Evolutionary conservation across 2,113 vertebrate genomes (phyloP).

Genomic region (Pleuronectes platessa): DNA sequence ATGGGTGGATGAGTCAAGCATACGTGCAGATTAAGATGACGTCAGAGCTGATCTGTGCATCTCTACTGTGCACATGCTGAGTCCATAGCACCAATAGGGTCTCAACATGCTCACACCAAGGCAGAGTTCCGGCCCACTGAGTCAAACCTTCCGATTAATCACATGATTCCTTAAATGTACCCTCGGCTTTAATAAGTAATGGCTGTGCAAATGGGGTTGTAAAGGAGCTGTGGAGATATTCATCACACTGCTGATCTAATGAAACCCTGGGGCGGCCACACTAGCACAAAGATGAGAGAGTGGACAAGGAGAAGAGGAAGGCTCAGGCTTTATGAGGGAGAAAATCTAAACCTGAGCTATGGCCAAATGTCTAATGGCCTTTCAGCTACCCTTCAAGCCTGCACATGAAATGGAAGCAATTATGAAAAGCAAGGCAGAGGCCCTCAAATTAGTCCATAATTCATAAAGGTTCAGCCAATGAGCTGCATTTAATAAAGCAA

Average conservation of each 20-base stretch:
- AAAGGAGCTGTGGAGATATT: conserved; percentile 53
- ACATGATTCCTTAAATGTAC: conserved; percentile 12
- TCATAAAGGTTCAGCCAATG: conserved; percentile 48
- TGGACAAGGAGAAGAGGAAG: conserved; percentile 1
- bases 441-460: conserved; percentile 61
- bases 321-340: conserved; percentile 59
- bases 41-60: too few species aligned
- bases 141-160: conserved; percentile 6
- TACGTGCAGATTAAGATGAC: too few species aligned
- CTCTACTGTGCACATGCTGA: too few species aligned
- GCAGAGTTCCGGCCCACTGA: not conserved
- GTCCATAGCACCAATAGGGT: not conserved
- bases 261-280: conserved; percentile 64
- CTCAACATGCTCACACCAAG: not conserved
- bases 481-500: conserved; percentile 46
- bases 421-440: conserved; percentile 59
- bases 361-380: conserved; percentile 60
- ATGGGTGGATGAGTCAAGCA: too few species aligned
- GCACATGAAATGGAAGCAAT: conserved; percentile 62
- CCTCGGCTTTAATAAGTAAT: conserved; percentile 52
- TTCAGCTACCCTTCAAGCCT: conserved; percentile 52
- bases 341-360: conserved; percentile 52
- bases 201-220: conserved; percentile 23
- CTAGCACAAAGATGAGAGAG: conserved; percentile 23
- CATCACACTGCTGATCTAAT: conserved; percentile 60